These are phyloP conservation scores for Drosophila setosimentum DNA, from an alignment of 2,888 invertebrate genomes.

Conservation along the genomic window DNA sequence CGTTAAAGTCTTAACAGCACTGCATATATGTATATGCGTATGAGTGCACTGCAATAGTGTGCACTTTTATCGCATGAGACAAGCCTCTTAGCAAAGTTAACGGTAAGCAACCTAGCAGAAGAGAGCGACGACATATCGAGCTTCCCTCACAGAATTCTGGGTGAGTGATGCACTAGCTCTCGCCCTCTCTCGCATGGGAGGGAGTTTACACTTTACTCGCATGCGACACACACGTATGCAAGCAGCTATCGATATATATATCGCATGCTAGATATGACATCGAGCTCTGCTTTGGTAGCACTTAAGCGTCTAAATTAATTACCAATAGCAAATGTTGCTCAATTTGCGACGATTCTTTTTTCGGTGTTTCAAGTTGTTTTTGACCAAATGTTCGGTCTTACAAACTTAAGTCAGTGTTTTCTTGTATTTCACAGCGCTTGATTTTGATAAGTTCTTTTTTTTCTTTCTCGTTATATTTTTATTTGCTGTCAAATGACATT, in stretches of 20 bases:
- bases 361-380: slow-evolving; percentile 38
- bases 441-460: background rate
- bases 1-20: background rate
- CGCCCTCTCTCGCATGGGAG: background rate
- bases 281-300: slow-evolving; percentile 8
- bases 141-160: background rate
- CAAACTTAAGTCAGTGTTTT: slow-evolving; percentile 33
- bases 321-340: slow-evolving; percentile 50
- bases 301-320: slow-evolving; percentile 44
- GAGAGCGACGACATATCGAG: background rate
- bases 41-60: background rate
- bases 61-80: slow-evolving; percentile 50
- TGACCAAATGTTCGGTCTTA: slow-evolving; percentile 30
- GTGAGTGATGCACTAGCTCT: background rate
- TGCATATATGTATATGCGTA: background rate
- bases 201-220: slow-evolving; percentile 8
- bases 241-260: slow-evolving; percentile 1
- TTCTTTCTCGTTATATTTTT: background rate
- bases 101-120: background rate
- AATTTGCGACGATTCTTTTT: slow-evolving; percentile 47
- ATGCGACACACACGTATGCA: slow-evolving; percentile 1
- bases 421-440: slow-evolving; percentile 8
- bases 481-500: slow-evolving; percentile 18
- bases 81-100: background rate
- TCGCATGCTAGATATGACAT: slow-evolving; percentile 15